These are phyloP conservation scores for Campylomormyrus numenius DNA, from an alignment of 2,113 vertebrate genomes.

Conservation along the genomic window DNA sequence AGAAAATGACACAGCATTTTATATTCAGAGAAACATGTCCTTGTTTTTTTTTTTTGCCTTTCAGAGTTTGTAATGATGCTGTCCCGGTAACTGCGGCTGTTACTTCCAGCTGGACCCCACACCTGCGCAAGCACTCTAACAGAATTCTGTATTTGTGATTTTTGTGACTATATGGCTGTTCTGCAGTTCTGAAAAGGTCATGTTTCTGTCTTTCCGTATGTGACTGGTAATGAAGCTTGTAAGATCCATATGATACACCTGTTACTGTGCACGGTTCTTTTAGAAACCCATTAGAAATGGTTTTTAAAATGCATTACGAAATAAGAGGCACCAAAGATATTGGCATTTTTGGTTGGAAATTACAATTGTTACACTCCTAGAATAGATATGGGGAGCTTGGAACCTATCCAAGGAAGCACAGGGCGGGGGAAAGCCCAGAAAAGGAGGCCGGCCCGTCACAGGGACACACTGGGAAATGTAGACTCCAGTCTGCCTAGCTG, in stretches of 20 bases:
- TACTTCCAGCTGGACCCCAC: not conserved
- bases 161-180: not conserved
- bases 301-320: not conserved
- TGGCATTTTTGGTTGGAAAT: not conserved
- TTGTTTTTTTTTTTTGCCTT: constrained; percentile 5
- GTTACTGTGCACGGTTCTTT: not conserved
- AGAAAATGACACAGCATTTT: not conserved
- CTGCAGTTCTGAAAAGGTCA: not conserved
- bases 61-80: constrained; percentile 71
- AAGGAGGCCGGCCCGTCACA: not conserved
- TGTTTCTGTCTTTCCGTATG: not conserved
- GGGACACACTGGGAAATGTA: not conserved
- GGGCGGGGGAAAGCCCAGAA: not conserved
- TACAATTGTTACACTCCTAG: not conserved
- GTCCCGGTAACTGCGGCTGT: constrained; percentile 42
- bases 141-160: not conserved
- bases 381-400: not conserved
- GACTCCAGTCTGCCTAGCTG: not conserved
- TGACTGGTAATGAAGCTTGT: not conserved
- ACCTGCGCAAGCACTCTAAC: not conserved
- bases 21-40: not conserved
- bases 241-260: not conserved
- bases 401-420: too few relatives aligned
- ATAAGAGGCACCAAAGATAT: not conserved
- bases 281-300: not conserved